A percentile compares a stretch with the other conserved stretches of the same genome.
These are phyloP conservation scores for Barbus barbus DNA, from an alignment of 2,113 vertebrate species.

Conservation along the genomic window DNA sequence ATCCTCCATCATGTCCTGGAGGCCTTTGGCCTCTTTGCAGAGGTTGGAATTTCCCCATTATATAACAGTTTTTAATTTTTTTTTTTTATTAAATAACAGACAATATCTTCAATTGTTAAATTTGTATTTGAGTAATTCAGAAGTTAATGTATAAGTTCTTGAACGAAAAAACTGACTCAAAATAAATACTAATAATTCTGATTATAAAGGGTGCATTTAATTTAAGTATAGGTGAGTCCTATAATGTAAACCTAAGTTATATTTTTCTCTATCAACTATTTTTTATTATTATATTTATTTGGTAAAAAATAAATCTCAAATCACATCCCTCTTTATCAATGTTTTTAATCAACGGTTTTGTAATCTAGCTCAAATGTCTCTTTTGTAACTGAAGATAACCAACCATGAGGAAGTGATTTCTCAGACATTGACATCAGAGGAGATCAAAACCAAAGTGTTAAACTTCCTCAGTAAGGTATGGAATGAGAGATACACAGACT, in stretches of 20 bases:
- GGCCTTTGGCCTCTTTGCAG: conserved; percentile 89
- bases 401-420: conserved; percentile 90
- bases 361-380: conserved; percentile 2
- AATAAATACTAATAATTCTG: no score
- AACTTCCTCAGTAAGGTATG: conserved; percentile 91
- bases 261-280: no score
- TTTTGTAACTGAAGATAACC: conserved; percentile 80
- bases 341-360: neutral
- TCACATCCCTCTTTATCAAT: neutral
- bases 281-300: no score
- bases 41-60: conserved; percentile 73
- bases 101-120: neutral
- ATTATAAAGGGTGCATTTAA: neutral
- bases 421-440: conserved; percentile 83
- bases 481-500: neutral
- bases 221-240: neutral
- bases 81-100: neutral
- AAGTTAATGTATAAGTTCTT: no score
- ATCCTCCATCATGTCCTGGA: conserved; percentile 86
- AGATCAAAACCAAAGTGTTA: conserved; percentile 84
- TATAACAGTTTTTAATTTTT: no score
- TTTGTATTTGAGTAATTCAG: neutral
- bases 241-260: neutral
- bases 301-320: neutral
- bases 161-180: no score